Base-by-base conservation (phyloP, 1,140 invertebrate genomes). In the Cyphomyrmex costatus region DNA sequence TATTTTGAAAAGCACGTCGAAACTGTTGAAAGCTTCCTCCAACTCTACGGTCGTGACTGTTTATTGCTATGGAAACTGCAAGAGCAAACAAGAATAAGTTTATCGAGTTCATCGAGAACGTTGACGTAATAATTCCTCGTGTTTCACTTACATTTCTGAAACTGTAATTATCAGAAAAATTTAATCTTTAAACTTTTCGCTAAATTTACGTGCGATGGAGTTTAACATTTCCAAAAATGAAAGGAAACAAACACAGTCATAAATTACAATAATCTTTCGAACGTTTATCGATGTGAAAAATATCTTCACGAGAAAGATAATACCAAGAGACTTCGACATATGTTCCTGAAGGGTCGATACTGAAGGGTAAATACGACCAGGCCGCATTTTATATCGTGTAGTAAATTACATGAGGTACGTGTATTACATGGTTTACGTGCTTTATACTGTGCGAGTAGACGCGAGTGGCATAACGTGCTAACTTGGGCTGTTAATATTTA, bases 401-500 rank as follows among this genome's bases (percentile, higher is more conserved):
- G 63, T 80, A 80, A 80, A 68, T 80, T 70, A 33, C 46, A 27
- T 12, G 30, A 8, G n/a, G 19, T 36, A 51, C 12, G 24, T 58
- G 66, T 12, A 21, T 66, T 70, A 80, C n/a, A 21, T 73, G 36
- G n/a, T 27, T 42, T 82, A 70, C 33, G 51, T 58, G 51, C 24
- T 16, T 79, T 79, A 53, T 51, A 36, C 33, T 42, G 33, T 74
- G 53, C 68, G 53, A 61, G 68, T 83, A 74, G 36, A 60, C 30
- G 46, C 56, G 68, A 14, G 12, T 74, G 56, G 36, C 66, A 53
- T 53, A 83, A 60, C 61, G 79, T 74, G 53, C 27, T 61, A 83
- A 83, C 79, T 83, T 61, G 53, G 56, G 61, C 79, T 83, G 68
- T 83, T 83, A 83, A 83, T 83, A 83, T 83, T 83, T 83, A 60